Conservation (phyloP, 1,140 invertebrate genomes). For the Platyscapa corneri region DNA sequence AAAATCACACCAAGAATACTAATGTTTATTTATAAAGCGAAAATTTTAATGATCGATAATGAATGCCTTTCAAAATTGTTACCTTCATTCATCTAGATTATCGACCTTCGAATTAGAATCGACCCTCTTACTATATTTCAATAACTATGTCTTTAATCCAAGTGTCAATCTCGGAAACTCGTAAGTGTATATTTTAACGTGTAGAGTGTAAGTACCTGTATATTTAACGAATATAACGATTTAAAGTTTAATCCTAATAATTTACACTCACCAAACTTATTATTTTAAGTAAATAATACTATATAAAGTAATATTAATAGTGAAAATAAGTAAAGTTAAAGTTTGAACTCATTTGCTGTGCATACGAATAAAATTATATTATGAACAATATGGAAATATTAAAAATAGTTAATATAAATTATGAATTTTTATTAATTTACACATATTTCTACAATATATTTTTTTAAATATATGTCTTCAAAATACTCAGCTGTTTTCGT, state of each 20-base stretch:
- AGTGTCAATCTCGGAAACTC: conserved; percentile 2
- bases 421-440: no score
- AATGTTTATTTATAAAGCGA: background rate
- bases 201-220: background rate
- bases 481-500: no score
- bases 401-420: no score
- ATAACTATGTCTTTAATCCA: background rate
- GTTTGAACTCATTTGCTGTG: no score
- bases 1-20: background rate
- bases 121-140: background rate
- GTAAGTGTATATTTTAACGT: background rate
- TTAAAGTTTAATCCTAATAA: background rate
- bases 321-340: no score
- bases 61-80: background rate
- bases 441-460: no score
- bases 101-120: conserved; percentile 16
- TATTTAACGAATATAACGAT: conserved; percentile 15
- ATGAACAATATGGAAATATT: background rate
- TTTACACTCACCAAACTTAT: no score
- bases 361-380: no score
- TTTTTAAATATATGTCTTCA: no score
- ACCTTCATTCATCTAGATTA: conserved; percentile 13
- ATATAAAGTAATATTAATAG: no score
- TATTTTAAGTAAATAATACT: no score
- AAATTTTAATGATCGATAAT: background rate